Evolutionary conservation across 2,888 invertebrate genomes (phyloP), one percentile per base, ranked within the genome.

Genomic region (Zygaena filipendulae): DNA sequence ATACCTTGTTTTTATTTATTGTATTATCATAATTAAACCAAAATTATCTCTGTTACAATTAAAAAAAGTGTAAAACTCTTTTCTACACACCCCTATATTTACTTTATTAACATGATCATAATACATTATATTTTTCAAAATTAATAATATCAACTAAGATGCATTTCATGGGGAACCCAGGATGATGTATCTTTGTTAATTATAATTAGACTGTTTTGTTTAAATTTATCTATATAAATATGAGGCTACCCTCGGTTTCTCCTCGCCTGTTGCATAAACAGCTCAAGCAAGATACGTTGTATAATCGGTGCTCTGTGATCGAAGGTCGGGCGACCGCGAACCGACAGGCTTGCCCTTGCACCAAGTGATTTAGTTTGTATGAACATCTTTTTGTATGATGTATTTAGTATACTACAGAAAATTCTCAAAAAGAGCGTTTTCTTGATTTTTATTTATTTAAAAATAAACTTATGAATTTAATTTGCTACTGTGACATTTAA

Each of bases 301-400:
- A 16, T 16, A 6, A 51, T 52, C 54, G 57, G 47, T 40, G 47
- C 47, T 29, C 40, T 49, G 44, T n/a, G 46, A 35, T 38, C 43
- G 47, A 35, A 40, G 49, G 45, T n/a, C 51, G 53, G 51, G 51
- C 56, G 46, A 48, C 53, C 59, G 59, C 54, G 58, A 56, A 69
- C 68, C 72, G 69, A 66, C 67, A 69, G 75, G 74, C 77, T 79
- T 77, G 77, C 79, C 79, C 74, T 77, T 71, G 77, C 80, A 79
- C 77, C 75, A 79, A 79, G 80, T 80, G 79, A 79, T 77, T 80
- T 77, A 77, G 77, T 79, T 77, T 68, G 68, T 77, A 77, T 69
- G 61, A 63, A 71, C 75, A 75, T 77, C 77, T 77, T 77, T n/a
- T 77, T 79, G 77, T 79, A 79, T 72, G 75, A 74, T 77, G 75